Conservation (phyloP, 2,797 vertebrate genomes). For the Glyptemys insculpta region DNA sequence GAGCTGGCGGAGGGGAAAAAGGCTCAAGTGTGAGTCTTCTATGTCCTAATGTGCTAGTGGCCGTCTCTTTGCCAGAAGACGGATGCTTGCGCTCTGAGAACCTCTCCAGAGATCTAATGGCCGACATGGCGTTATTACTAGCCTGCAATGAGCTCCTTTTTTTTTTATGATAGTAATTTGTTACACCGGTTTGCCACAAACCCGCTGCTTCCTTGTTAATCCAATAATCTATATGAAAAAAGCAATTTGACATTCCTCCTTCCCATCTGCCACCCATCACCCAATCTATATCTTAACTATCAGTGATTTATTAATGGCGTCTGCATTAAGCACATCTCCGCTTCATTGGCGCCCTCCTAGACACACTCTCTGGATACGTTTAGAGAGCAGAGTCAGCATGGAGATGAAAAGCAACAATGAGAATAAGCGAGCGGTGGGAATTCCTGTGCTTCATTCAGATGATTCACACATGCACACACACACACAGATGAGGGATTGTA, state of each 20-base stretch:
- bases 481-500: background rate
- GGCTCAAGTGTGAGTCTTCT: conserved; percentile 22
- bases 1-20: conserved; percentile 5
- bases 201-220: conserved; percentile 85
- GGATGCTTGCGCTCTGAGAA: conserved; percentile 70
- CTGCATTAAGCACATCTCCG: conserved; percentile 79
- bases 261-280: conserved; percentile 86
- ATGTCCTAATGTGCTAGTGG: conserved; percentile 66
- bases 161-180: conserved; percentile 85
- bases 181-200: conserved; percentile 83
- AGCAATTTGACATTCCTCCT: conserved; percentile 85
- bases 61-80: conserved; percentile 76
- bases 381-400: conserved; percentile 62
- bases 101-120: conserved; percentile 80
- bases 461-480: conserved; percentile 10
- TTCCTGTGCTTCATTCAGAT: conserved; percentile 55
- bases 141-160: conserved; percentile 77
- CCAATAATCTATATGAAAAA: conserved; percentile 88
- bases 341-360: conserved; percentile 67
- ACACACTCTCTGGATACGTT: conserved; percentile 63
- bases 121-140: conserved; percentile 78
- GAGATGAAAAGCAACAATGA: conserved; percentile 59
- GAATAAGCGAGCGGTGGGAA: conserved; percentile 8
- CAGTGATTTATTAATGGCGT: conserved; percentile 84
- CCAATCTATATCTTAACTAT: conserved; percentile 86